Evolutionary conservation across 1,140 invertebrate genomes (phyloP), one percentile per base, ranked within the genome.

Genomic region (Schlechtendalia chinensis): DNA sequence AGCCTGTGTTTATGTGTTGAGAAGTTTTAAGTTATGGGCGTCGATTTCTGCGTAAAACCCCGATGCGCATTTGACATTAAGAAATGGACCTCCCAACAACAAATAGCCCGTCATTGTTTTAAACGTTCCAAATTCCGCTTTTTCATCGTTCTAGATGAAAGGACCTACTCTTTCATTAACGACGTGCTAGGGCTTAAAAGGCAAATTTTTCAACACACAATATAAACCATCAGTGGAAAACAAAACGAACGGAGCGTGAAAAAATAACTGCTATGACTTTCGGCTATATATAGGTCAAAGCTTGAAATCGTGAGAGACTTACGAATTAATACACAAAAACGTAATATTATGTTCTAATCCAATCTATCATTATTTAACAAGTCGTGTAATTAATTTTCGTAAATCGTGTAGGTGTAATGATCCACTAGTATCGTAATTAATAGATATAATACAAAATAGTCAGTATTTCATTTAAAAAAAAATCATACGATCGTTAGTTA

Each of bases 61-160:
- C 56, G 39, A 77, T 77, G 72, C 72, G 72, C 59, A 77, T 77
- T 77, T 77, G 72, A 77, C 72, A 77, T 77, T 77, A 77, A 77
- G 72, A 77, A 77, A 77, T 77, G 72, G 72, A 59, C 72, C 72
- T 59, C 32, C 72, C 53, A 27, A 77, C 72, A 77, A 77, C 72
- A 77, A 77, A 77, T 58, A 59, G 56, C 53, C 54, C 72, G 54
- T 59, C 72, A 77, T 77, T 77, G 72, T 77, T 77, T 77, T 77
- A 77, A 77, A 77, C 72, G 72, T 77, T 77, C 72, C 29, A 77
- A 77, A 77, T 59, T 77, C 54, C 72, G 72, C 72, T 77, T 77
- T 77, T 77, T 77, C 72, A 77, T 77, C 54, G 54, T 59, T 77
- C 29, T 59, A 59, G 54, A 77, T 77, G 72, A 77, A 77, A 77